These are phyloP conservation scores for Lamprologus lemairii DNA, from an alignment of 2,113 vertebrate species.

Conservation along the genomic window DNA sequence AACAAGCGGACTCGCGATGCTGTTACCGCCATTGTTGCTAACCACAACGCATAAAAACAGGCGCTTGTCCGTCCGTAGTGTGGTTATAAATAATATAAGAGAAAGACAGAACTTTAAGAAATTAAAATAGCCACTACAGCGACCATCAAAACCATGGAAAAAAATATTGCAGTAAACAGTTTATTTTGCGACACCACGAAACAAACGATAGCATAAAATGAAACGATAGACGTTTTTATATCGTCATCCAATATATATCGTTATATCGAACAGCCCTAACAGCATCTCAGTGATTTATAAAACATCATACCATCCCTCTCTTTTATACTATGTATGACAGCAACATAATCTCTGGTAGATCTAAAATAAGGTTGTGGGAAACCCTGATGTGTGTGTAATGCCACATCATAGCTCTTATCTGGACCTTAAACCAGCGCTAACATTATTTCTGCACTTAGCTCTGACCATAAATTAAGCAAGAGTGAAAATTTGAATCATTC, in stretches of 20 bases:
- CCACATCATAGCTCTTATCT: background rate
- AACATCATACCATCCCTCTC: background rate
- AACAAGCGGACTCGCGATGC: rapidly evolving
- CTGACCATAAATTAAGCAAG: background rate
- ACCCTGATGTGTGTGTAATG: background rate
- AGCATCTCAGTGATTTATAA: background rate
- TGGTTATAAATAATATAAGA: background rate
- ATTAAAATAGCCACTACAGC: rapidly evolving
- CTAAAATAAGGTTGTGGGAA: background rate
- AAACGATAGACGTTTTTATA: rapidly evolving
- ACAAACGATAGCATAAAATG: background rate
- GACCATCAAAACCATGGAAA: rapidly evolving
- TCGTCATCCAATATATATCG: rapidly evolving
- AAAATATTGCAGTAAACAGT: background rate
- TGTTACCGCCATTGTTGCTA: rapidly evolving
- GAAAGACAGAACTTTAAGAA: rapidly evolving
- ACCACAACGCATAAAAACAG: rapidly evolving
- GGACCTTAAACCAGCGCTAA: background rate
- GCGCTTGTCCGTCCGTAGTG: rapidly evolving
- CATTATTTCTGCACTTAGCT: background rate
- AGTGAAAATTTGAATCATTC: background rate
- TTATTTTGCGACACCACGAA: rapidly evolving
- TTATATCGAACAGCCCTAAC: background rate
- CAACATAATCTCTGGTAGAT: background rate
- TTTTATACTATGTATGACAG: background rate